Conservation (phyloP, 2,888 invertebrate genomes). For the Drosophila birchii region DNA sequence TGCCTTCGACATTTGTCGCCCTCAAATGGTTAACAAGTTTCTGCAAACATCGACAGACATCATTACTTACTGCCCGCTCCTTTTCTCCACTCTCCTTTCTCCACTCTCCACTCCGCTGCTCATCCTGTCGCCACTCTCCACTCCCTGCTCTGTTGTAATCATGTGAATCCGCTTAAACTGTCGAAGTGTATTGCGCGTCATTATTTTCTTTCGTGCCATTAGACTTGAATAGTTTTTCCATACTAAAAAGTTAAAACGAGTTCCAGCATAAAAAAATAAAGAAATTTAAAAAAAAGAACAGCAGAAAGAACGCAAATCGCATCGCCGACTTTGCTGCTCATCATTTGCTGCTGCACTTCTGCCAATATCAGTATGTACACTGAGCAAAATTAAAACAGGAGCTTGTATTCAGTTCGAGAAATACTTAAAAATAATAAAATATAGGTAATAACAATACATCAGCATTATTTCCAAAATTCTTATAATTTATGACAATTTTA, state of each 20-base stretch:
- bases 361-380: slow-evolving; percentile 13
- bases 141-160: slow-evolving; percentile 58
- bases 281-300: slow-evolving; percentile 14
- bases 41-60: slow-evolving; percentile 68
- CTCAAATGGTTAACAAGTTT: slow-evolving; percentile 77
- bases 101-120: neutral
- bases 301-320: slow-evolving; percentile 58
- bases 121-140: neutral
- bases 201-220: slow-evolving; percentile 85
- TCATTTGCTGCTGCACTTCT: slow-evolving; percentile 50
- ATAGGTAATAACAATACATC: neutral
- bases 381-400: neutral
- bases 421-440: no score
- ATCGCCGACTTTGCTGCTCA: slow-evolving; percentile 50
- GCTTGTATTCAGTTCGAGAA: no score
- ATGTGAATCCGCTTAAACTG: slow-evolving; percentile 80
- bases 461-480: no score
- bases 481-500: no score
- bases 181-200: slow-evolving; percentile 80
- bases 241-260: slow-evolving; percentile 43
- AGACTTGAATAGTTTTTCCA: slow-evolving; percentile 83
- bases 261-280: slow-evolving; percentile 1
- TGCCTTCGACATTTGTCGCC: slow-evolving; percentile 71
- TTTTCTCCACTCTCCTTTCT: slow-evolving; percentile 6
- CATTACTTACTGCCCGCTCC: slow-evolving; percentile 62